phyloP scores from a whole-genome alignment of 2,888 invertebrate species.

The Lasioglossum calceatum region DNA sequence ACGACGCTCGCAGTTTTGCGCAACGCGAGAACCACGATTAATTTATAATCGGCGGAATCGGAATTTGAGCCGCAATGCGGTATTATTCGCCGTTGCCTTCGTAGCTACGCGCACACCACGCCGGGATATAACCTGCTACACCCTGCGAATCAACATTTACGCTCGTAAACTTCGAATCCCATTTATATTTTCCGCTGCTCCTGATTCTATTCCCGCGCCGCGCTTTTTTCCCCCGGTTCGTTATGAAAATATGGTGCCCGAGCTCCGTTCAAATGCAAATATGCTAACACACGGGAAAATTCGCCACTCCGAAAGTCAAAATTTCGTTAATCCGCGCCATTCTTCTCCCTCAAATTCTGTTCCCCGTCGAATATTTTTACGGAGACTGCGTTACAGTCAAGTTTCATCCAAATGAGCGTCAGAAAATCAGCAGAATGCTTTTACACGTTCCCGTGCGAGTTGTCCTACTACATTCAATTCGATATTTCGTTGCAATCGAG shows the following conservation, averaged over 20 bases:
- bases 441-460: not conserved
- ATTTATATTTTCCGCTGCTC: not conserved
- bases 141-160: not conserved
- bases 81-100: not conserved
- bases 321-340: no score
- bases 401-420: no score
- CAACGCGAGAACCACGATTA: not conserved
- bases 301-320: not conserved
- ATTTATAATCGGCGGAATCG: conserved; percentile 17
- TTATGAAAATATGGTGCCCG: not conserved
- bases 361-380: no score
- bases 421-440: not conserved
- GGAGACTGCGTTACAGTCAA: no score
- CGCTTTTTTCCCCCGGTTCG: not conserved
- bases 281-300: not conserved
- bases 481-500: no score
- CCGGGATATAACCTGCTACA: not conserved
- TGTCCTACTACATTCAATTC: not conserved
- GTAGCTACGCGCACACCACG: not conserved
- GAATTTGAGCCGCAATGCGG: conserved; percentile 10
- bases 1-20: not conserved
- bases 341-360: no score
- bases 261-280: not conserved
- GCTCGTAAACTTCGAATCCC: not conserved
- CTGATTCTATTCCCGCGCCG: not conserved